Evolutionary conservation across 2,113 vertebrate genomes (phyloP), one percentile per base, ranked within the genome.

Genomic region (Illadopsis cleaveri): DNA sequence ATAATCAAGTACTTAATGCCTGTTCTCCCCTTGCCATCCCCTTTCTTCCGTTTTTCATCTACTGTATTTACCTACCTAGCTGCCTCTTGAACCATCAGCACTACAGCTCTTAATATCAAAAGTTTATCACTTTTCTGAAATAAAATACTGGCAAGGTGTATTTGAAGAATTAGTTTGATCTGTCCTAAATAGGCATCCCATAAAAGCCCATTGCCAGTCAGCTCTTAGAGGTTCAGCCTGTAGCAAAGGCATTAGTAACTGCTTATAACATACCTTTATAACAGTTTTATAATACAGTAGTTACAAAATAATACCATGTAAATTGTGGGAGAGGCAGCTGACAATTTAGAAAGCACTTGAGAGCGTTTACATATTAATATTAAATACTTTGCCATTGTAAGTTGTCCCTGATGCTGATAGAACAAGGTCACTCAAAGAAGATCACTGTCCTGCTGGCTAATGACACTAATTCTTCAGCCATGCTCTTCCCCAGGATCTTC

Each of bases 291-390:
- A 82, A 56, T 54, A 27, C 38, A 56, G 9, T 45, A 48, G 47
- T 62, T 82, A 53, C 61, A 69, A 75, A 91, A 76, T 71, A 65
- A 82, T 57, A 40, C 45, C 16, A 31, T 90, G 21, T 77, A 35
- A 82, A 42, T 4, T 30, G 30, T 12, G 4, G 11, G 16, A 68
- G 56, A 19, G 12, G 30, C 50, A 94, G 28, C 54, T 92, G 66
- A 38, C 54, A 54, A 73, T 80, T 88, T 83, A 80, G 68, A 83
- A 91, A 86, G 82, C 94, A 96, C 86, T 92, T 94, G 44, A 57
- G 35, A 33, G 57, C 5, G 0, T 92, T 93, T 82, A 65, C 12
- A 5, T 83, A 17, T 25, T 70, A n/a, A 69, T 77, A 40, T 66
- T 77, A 79, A 88, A 71, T 68, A 24, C 38, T 82, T 88, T 94